Evolutionary conservation across 2,113 vertebrate genomes (phyloP).

Genomic region (Odocoileus virginianus): DNA sequence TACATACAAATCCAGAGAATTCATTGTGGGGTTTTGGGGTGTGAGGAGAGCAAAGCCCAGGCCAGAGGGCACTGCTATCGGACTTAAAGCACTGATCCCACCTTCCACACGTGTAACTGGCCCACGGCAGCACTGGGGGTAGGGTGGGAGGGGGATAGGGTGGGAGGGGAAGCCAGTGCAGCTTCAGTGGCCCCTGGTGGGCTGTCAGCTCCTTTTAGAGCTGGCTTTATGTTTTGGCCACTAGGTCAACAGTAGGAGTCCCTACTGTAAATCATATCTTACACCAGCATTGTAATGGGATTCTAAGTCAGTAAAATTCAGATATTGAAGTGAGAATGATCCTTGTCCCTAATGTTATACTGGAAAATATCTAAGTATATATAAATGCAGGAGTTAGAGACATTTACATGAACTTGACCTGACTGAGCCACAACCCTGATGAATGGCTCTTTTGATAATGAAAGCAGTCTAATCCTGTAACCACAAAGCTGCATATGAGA

Average conservation of each 20-base stretch:
- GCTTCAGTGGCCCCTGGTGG: neutral
- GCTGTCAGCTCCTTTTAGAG: neutral
- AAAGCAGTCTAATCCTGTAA: conserved; percentile 15
- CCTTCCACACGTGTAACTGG: neutral
- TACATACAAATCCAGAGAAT: neutral
- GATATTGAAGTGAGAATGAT: conserved; percentile 23
- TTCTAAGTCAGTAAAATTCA: conserved; percentile 49
- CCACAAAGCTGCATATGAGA: neutral
- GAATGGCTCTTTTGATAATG: conserved; percentile 25
- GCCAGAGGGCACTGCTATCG: neutral
- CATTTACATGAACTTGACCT: conserved; percentile 45
- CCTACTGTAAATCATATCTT: neutral
- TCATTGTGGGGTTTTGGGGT: neutral
- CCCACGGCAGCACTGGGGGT: too few species aligned
- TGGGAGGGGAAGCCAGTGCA: neutral
- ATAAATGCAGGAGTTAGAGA: neutral
- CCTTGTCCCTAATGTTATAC: neutral
- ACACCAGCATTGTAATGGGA: neutral
- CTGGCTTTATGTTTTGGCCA: neutral
- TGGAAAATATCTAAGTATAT: neutral
- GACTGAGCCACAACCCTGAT: neutral
- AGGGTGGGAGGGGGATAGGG: too few species aligned
- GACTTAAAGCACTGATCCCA: neutral
- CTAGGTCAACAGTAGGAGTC: neutral
- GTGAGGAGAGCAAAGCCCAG: neutral